Evolutionary conservation across 1,140 invertebrate species (phyloP), one percentile per base, ranked within the genome.

Genomic region (Drosophila lacertosa): DNA sequence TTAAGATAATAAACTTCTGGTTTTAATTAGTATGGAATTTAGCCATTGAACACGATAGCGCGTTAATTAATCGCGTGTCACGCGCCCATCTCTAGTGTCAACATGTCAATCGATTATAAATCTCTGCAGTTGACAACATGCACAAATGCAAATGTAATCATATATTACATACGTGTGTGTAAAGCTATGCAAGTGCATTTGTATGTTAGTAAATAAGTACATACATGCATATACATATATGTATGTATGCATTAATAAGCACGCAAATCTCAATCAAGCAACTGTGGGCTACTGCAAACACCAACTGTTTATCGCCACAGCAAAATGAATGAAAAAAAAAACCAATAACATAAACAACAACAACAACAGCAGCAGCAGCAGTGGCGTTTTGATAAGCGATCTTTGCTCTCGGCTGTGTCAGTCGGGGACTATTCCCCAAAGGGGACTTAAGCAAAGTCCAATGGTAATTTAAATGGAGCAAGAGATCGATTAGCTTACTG

Each of bases 401-500:
- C 40, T 47, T 13, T 42, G 45, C 33, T 50, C 47, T 32, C 10
- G 39, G 16, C 20, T 39, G 65, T 62, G 48, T 22, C 58, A 68
- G 58, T 35, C 65, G 16, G 58, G 37, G 48, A 37, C 58, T 13
- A 58, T 37, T 48, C 10, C 58, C 6, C n/a, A n/a, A n/a, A n/a
- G 16, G 6, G 47, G 35, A 47, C 29, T 26, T 24, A 0, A 18
- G 44, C 10, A 13, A 26, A 68, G 16, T 48, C 44, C 45, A 24
- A 22, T 64, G 39, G 26, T 53, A 58, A 54, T 37, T 37, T 39
- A 59, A 13, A 45, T 54, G 24, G 29, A 44, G 53, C 9, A 11
- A 53, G 15, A 11, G 16, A 63, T 68, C 65, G 58, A 63, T 68
- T 53, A 68, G n/a, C n/a, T n/a, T n/a, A 29, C 54, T 15, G 9